Percentiles rank a stretch among this genome's conserved stretches.
Conservation (phyloP, 2,797 vertebrate species). For the Xerus rutilus region DNA sequence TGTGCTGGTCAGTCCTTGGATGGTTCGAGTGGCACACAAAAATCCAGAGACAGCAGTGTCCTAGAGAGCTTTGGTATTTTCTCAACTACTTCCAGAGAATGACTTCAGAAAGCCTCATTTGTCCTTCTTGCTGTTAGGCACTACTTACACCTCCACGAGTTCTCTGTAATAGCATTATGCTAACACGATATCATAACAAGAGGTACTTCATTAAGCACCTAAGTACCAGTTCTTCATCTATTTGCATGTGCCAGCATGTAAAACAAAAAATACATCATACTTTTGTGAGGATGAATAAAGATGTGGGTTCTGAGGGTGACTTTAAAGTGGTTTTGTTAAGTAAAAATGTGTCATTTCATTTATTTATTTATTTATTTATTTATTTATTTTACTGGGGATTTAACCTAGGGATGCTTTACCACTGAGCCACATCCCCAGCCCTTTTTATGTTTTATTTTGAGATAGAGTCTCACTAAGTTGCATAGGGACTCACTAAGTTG, state of each 20-base stretch:
- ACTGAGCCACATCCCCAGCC: too few relatives aligned
- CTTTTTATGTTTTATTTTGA: not conserved
- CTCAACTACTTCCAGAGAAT: not conserved
- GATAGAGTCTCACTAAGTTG: not conserved
- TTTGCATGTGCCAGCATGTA: not conserved
- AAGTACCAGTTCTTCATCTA: not conserved
- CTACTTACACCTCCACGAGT: not conserved
- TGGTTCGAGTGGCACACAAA: not conserved
- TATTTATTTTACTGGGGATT: too few relatives aligned
- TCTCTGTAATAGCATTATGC: not conserved
- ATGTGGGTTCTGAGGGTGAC: not conserved
- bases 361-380: too few relatives aligned
- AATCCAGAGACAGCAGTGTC: not conserved
- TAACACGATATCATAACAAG: not conserved
- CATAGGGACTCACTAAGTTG: not conserved
- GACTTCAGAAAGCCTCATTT: not conserved
- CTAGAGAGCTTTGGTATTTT: not conserved
- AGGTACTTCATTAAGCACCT: not conserved
- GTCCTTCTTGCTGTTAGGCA: not conserved
- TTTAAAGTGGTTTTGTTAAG: not conserved
- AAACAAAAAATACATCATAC: not conserved
- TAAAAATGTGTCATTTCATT: not conserved
- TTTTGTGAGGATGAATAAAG: not conserved
- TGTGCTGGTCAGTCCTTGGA: not conserved
- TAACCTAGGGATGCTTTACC: too few relatives aligned